phyloP scores from a whole-genome alignment of 2,113 vertebrate species.

The Cervus canadensis region DNA sequence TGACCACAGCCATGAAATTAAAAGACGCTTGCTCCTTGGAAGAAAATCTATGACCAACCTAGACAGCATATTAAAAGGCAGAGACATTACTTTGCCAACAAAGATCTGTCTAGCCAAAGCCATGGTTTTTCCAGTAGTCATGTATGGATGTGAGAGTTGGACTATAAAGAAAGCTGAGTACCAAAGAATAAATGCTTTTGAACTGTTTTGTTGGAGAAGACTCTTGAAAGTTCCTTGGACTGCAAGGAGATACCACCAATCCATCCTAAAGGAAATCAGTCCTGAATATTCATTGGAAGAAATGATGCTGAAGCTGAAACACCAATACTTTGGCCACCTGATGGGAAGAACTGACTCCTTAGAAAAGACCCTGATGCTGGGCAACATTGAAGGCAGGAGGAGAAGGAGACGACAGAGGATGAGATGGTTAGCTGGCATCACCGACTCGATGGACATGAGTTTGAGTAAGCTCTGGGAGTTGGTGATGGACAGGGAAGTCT shows the following conservation, averaged over 20 bases:
- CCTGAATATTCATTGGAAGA: background rate
- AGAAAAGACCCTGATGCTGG: background rate
- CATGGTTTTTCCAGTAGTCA: background rate
- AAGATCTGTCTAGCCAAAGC: background rate
- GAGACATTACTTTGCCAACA: background rate
- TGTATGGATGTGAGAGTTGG: background rate
- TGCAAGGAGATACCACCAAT: background rate
- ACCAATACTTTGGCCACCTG: background rate
- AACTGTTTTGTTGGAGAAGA: background rate
- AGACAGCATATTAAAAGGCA: background rate
- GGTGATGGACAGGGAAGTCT: background rate
- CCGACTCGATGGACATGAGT: accelerated
- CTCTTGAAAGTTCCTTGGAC: background rate
- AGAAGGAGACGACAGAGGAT: background rate
- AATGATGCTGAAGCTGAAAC: background rate
- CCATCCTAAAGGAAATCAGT: background rate
- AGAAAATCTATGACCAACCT: background rate
- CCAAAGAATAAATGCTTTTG: background rate
- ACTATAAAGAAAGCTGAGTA: background rate
- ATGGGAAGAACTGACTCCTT: background rate
- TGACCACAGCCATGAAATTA: background rate
- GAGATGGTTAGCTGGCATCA: background rate
- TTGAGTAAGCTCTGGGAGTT: background rate
- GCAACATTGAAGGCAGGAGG: background rate
- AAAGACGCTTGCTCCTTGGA: background rate